Percentiles rank a stretch among this genome's conserved stretches.
Evolutionary conservation across 64 coral and sea anemone genomes (phyloP).

Genomic region (Anthopleura sola): DNA sequence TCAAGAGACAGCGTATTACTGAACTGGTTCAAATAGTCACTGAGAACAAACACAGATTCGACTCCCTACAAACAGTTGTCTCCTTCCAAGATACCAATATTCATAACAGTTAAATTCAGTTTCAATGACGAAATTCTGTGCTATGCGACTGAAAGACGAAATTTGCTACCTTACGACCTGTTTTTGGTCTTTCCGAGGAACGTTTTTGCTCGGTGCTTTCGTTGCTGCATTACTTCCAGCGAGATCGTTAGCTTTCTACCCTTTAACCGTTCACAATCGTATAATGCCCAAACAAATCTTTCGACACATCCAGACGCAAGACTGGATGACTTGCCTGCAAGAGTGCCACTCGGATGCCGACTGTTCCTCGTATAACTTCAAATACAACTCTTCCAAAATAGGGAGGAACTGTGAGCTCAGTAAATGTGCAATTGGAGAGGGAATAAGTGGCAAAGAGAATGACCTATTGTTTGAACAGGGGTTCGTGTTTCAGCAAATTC

Average conservation of each 20-base stretch:
- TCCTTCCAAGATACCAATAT: too few relatives aligned
- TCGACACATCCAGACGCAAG: not conserved
- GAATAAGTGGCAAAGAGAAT: not conserved
- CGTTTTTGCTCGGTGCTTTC: not conserved
- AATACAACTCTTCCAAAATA: not conserved
- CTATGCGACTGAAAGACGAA: not conserved
- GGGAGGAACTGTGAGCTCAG: not conserved
- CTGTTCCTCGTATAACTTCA: slow-evolving; percentile 23
- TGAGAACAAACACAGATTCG: too few relatives aligned
- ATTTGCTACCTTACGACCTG: not conserved
- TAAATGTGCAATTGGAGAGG: not conserved
- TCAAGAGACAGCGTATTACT: too few relatives aligned
- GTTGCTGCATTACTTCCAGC: not conserved
- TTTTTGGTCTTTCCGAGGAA: not conserved
- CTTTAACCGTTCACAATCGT: not conserved
- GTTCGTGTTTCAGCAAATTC: slow-evolving; percentile 4
- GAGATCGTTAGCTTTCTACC: not conserved
- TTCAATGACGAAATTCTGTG: not conserved
- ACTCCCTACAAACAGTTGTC: too few relatives aligned
- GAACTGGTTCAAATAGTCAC: too few relatives aligned
- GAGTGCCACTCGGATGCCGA: not conserved
- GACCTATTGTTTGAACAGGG: not conserved
- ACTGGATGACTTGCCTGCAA: not conserved
- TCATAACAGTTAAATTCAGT: not conserved
- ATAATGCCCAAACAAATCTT: not conserved